A percentile compares a stretch with the other conserved stretches of the same genome.
Conservation (phyloP, 2,797 vertebrate species). For the Remorina albescens region DNA sequence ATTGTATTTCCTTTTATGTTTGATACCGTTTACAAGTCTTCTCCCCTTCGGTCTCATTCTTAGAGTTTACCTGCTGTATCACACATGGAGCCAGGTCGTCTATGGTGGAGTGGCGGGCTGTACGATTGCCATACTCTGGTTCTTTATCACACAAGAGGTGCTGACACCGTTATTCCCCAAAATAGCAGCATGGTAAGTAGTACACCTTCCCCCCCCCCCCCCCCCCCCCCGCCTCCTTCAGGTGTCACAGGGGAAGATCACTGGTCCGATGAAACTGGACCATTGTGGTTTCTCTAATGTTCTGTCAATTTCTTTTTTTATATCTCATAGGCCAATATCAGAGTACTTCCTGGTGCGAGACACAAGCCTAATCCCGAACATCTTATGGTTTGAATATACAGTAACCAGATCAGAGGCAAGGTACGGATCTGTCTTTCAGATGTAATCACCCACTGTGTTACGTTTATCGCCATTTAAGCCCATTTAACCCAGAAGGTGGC, state of each 20-base stretch:
- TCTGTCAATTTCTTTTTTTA: slow-evolving; percentile 8
- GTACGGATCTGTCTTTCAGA: slow-evolving; percentile 74
- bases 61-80: slow-evolving; percentile 98
- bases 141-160: slow-evolving; percentile 97
- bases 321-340: slow-evolving; percentile 90
- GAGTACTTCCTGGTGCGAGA: slow-evolving; percentile 99
- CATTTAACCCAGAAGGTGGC: not conserved
- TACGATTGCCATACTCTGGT: slow-evolving; percentile 93
- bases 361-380: slow-evolving; percentile 98
- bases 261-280: slow-evolving; percentile 13
- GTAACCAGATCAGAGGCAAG: slow-evolving; percentile 98
- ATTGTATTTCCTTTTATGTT: not conserved
- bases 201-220: too few species aligned
- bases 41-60: slow-evolving; percentile 25
- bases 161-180: slow-evolving; percentile 97
- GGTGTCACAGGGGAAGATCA: slow-evolving; percentile 44
- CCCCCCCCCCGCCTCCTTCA: too few species aligned
- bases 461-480: not conserved
- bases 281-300: not conserved
- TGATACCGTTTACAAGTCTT: not conserved
- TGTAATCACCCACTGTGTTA: not conserved
- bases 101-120: slow-evolving; percentile 93
- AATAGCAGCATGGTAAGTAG: slow-evolving; percentile 96
- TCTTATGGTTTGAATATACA: slow-evolving; percentile 99
- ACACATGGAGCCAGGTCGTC: slow-evolving; percentile 97